Evolutionary conservation across 2,113 vertebrate species (phyloP), one percentile per base, ranked within the genome.

Genomic region (Ptilorrhoa leucosticta): DNA sequence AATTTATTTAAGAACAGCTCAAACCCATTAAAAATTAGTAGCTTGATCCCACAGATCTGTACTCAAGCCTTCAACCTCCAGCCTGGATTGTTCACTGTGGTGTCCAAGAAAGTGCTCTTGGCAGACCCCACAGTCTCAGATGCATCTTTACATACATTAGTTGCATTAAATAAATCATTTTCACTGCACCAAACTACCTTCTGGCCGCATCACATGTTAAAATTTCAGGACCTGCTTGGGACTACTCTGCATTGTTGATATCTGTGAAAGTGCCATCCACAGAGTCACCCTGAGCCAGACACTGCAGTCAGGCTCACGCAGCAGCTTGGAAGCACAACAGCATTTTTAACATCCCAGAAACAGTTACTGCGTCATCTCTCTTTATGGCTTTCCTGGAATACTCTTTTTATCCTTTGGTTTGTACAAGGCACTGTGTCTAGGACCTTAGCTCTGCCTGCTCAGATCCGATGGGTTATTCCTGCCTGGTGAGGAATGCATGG

Each of bases 381-480:
- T 95, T 95, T 73, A 96, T 48, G 51, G 60, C 33, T 70, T 96
- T 89, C 77, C 61, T 40, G 17, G 83, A 87, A 96, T 89, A 89
- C 76, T 71, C 50, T 93, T 89, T 73, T 40, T 87, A 66, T 64
- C 77, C 57, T 64, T 56, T 48, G 58, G 50, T 26, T 95, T 96
- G 85, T 75, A 70, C 56, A 92, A 92, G 97, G 79, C 4, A 4
- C 35, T 54, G 58, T 9, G 20, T 80, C 57, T 78, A 78, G 22
- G 68, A 86, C 10, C 1, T 63, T 85, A 63, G n/a, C 63, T 79
- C 90, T 69, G 71, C 51, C 54, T 71, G 69, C 6, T 10, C 76
- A 72, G 61, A 35, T 60, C 63, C 2, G 1, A 14, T 13, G 76
- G 45, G 13, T 80, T 90, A 51, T 80, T 88, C 89, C 72, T 75